Conservation (phyloP, 2,797 vertebrate species). For the Megalops cyprinoides region DNA sequence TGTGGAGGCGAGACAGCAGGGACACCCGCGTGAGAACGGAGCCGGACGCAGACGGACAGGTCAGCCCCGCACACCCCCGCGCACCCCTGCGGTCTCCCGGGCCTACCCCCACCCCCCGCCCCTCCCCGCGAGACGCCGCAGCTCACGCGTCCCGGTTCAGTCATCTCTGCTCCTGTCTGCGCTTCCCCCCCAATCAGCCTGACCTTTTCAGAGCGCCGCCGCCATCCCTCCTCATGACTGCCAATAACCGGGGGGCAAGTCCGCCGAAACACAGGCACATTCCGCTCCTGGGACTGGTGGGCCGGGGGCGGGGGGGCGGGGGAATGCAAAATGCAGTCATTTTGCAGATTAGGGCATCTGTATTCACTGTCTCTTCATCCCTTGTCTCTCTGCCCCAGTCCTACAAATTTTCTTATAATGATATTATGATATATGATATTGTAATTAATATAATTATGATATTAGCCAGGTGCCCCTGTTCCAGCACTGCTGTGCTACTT, state of each 20-base stretch:
- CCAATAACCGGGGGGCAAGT: conserved; percentile 23
- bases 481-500: neutral
- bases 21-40: neutral
- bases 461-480: conserved; percentile 6
- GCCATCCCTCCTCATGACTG: conserved; percentile 19
- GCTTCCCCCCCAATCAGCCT: conserved; percentile 30
- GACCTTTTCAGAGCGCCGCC: conserved; percentile 45
- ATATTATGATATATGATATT: no score
- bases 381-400: conserved; percentile 8
- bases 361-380: conserved; percentile 20
- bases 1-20: neutral
- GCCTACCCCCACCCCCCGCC: neutral
- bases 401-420: neutral
- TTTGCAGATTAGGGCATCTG: conserved; percentile 33
- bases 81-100: neutral
- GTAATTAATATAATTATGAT: no score
- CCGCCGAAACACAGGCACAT: neutral
- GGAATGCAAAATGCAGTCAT: no score
- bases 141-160: conserved; percentile 21
- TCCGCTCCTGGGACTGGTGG: neutral
- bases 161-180: conserved; percentile 27
- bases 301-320: neutral
- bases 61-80: neutral
- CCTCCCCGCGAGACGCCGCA: conserved; percentile 7
- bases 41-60: neutral